Base-by-base conservation (phyloP, 2,113 vertebrate genomes). In the Athene cunicularia region DNA sequence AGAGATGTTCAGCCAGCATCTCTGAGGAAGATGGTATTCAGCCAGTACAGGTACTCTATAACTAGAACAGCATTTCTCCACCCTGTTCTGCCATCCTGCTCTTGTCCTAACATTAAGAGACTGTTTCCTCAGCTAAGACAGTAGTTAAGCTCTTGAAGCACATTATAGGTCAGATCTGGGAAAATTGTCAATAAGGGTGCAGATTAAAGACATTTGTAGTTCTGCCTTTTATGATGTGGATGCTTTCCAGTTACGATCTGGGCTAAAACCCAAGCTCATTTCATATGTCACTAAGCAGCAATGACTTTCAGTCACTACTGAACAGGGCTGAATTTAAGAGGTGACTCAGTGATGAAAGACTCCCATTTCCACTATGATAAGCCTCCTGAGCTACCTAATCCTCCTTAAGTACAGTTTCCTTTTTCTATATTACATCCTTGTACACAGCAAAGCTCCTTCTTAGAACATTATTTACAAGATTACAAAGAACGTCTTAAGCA, bases 191-290 rank as follows among this genome's bases (percentile, higher is more conserved):
- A 0, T 72, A 63, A 66, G 41, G 7, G 18, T 89, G 23, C 66
- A 86, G 88, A 92, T 89, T 87, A 81, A 90, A 93, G 81, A 67
- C 28, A 21, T 85, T 81, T 95, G 33, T 88, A 32, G 11, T 87
- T 89, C 80, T 95, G 45, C 50, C 66, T 85, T 95, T 94, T 94
- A 91, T 70, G 39, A 81, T 85, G 60, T 93, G 93, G 80, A 93
- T 94, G 32, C 26, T 62, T 95, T 96, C 91, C 91, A 94, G 59
- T 64, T 88, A 32, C 5, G 5, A 55, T 94, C 66, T 91, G 53
- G 71, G 83, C 86, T 97, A 85, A 94, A 95, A 87, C 89, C 88
- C 93, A 97, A 93, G 80, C 53, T 58, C 66, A 90, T 97, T 95
- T 97, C 58, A 63, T 95, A 89, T 95, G 74, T 94, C 93, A 94